Base-by-base conservation (phyloP, 2,888 invertebrate genomes). In the Tortrix viridana region DNA sequence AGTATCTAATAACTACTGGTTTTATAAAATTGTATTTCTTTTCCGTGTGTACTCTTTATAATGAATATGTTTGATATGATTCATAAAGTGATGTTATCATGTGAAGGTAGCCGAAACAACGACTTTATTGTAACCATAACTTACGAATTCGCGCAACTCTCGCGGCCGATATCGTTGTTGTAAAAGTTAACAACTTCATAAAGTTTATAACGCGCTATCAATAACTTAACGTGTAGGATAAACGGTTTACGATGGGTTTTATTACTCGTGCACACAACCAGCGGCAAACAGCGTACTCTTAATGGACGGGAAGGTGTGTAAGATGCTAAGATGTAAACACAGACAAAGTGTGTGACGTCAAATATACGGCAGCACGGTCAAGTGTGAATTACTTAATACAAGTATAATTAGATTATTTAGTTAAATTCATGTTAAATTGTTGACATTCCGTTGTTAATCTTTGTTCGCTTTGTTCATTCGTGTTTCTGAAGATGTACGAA, bases 121-220 rank as follows among this genome's bases (percentile, higher is more conserved):
- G 55, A 62, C 63, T 62, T 55, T 67, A 60, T 56, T 60, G 47
- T 67, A 37, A 23, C 49, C 55, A 61, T 63, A 63, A 68, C 46
- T 37, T 61, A 68, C 68, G 68, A 70, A 70, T 67, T 69, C 50
- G 55, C 65, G 61, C 58, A 60, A 60, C 58, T 66, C 65, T 60
- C 43, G 65, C 62, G 72, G 72, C 69, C 73, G 72, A 80, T 85
- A 82, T 79, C 75, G 75, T 71, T 68, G 73, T 70, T 75, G 82
- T 84, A 82, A 85, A 85, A 85, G 77, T 83, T 85, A 85, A 85
- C 80, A 81, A 83, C 85, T 84, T 81, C 82, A 85, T 88, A 85
- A 87, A 85, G 70, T 85, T 85, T 81, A 83, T 82, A 84, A 82
- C 82, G 77, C 72, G 81, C 84, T 79, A 84, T 86, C 85, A 84